Conservation (phyloP, 2,797 vertebrate genomes). For the Microtus agrestis region DNA sequence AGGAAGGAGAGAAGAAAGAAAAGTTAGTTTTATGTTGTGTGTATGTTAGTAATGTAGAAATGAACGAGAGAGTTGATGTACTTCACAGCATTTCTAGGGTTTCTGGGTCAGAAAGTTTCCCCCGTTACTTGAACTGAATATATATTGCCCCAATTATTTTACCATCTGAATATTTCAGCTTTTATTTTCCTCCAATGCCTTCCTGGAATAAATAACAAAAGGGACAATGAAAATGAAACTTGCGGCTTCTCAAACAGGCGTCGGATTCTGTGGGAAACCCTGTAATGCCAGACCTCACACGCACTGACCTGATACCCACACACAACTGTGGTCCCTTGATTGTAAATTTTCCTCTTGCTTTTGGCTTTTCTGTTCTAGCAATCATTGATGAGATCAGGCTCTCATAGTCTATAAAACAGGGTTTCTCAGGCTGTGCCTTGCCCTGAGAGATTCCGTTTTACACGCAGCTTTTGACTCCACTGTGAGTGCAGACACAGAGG, state of each 20-base stretch:
- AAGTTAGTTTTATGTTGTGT: neutral
- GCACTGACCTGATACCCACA: neutral
- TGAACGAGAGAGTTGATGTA: neutral
- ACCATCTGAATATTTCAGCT: neutral
- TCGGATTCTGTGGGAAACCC: neutral
- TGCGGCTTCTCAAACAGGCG: neutral
- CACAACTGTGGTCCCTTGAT: neutral
- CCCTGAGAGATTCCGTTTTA: neutral
- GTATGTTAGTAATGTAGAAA: neutral
- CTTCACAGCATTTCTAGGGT: neutral
- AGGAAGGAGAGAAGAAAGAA: too few species aligned
- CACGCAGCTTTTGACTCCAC: neutral
- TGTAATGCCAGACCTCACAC: neutral
- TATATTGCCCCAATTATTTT: neutral
- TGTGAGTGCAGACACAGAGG: neutral
- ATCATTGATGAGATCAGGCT: neutral
- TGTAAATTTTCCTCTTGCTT: neutral
- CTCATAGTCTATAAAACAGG: neutral
- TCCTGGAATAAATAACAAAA: neutral
- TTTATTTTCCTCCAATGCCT: neutral
- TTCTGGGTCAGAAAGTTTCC: neutral
- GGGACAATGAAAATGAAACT: neutral
- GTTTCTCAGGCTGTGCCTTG: neutral
- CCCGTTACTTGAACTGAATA: neutral
- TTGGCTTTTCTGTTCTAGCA: neutral